Evolutionary conservation across 2,888 invertebrate species (phyloP).

Genomic region (Cryptus armator): DNA sequence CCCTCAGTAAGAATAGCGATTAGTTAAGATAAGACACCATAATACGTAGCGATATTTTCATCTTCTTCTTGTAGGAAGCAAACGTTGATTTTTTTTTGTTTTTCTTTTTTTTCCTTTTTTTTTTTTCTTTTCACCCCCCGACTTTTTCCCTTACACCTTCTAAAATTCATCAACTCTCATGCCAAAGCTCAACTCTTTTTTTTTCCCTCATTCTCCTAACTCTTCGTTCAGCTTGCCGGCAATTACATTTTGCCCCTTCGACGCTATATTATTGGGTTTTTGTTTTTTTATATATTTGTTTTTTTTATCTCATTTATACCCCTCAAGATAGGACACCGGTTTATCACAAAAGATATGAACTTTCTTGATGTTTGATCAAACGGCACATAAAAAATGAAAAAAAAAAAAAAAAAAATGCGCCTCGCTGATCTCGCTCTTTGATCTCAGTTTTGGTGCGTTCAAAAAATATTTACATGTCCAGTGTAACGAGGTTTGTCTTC

Average conservation of each 20-base stretch:
- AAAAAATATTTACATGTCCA: conserved; percentile 66
- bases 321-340: conserved; percentile 43
- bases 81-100: conserved; percentile 59
- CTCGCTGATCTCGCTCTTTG: conserved; percentile 36
- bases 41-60: conserved; percentile 81
- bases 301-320: background rate
- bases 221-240: background rate
- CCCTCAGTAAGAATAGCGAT: conserved; percentile 78
- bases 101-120: conserved; percentile 36
- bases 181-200: conserved; percentile 23
- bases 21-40: conserved; percentile 82
- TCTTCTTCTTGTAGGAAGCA: conserved; percentile 66
- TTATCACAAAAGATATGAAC: conserved; percentile 50
- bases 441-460: conserved; percentile 65
- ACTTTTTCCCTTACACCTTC: background rate
- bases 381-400: conserved; percentile 23
- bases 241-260: conserved; percentile 45
- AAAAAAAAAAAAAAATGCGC: conserved; percentile 23
- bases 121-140: conserved; percentile 19
- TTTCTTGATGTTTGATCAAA: conserved; percentile 15
- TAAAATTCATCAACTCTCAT: conserved; percentile 6
- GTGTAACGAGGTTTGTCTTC: conserved; percentile 41
- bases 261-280: conserved; percentile 34
- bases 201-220: background rate
- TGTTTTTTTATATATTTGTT: conserved; percentile 7